These are phyloP conservation scores for Brachystomella parvula DNA, from an alignment of 1,140 invertebrate genomes.

Conservation along the genomic window DNA sequence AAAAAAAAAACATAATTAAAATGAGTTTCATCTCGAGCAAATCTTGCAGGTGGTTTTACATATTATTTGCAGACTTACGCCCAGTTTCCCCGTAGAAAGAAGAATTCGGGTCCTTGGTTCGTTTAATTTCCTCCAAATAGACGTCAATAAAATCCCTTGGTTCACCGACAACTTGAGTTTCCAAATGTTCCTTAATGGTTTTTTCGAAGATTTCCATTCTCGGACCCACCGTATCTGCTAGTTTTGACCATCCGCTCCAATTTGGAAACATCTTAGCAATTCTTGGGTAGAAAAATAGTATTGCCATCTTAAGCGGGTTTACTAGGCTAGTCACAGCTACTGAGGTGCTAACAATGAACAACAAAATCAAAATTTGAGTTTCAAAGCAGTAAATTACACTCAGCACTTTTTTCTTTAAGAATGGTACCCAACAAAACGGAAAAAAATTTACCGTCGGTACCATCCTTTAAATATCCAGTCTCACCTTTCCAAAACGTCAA, in stretches of 20 bases:
- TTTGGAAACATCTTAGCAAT: constrained; percentile 10
- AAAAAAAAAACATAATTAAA: background rate
- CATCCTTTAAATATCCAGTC: background rate
- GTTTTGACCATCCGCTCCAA: background rate
- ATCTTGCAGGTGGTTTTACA: background rate
- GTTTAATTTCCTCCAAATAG: constrained; percentile 6
- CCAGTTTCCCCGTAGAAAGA: background rate
- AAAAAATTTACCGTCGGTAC: too few relatives aligned
- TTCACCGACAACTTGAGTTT: background rate
- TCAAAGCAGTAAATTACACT: background rate
- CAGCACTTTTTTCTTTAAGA: background rate
- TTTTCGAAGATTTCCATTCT: background rate
- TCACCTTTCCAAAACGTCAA: background rate
- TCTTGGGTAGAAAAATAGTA: constrained; percentile 1
- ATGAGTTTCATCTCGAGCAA: background rate
- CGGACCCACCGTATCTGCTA: background rate
- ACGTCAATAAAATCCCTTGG: constrained; percentile 4
- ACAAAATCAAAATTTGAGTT: background rate
- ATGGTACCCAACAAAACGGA: too few relatives aligned
- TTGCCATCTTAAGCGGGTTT: background rate
- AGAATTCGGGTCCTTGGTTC: background rate
- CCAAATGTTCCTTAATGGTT: background rate
- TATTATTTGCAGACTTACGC: background rate
- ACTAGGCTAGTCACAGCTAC: background rate
- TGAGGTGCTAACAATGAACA: background rate